These are phyloP conservation scores for Troglohyphantes excavatus DNA, from an alignment of 2,888 invertebrate genomes.

Conservation along the genomic window DNA sequence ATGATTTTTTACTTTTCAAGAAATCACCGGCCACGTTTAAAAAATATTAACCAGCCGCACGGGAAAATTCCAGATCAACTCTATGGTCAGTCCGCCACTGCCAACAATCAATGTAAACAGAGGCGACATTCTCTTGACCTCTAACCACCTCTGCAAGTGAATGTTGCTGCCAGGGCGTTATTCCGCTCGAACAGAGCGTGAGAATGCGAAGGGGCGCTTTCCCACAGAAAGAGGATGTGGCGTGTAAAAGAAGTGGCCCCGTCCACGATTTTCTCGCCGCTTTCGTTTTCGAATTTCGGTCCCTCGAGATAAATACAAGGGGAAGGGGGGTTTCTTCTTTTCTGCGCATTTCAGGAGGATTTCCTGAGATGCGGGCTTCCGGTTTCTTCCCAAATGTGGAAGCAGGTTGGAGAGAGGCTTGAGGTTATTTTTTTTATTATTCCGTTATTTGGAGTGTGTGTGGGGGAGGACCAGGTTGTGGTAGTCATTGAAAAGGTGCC, in stretches of 20 bases:
- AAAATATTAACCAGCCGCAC: too few species aligned
- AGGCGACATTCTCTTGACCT: too few species aligned
- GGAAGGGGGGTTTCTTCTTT: neutral
- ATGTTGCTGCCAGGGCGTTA: too few species aligned
- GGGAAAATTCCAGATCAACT: too few species aligned
- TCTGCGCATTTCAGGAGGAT: neutral
- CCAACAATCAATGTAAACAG: constrained; percentile 32
- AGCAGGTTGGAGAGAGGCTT: neutral
- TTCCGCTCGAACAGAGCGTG: neutral
- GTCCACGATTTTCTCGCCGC: constrained; percentile 20
- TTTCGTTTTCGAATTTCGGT: constrained; percentile 50
- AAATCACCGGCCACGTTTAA: too few species aligned
- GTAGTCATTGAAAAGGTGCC: too few species aligned
- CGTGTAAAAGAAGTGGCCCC: too few species aligned
- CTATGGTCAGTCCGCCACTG: too few species aligned
- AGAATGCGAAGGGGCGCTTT: constrained; percentile 7
- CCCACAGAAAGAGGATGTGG: neutral
- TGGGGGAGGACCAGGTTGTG: constrained; percentile 23
- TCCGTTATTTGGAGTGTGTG: constrained; percentile 1
- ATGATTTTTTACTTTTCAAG: too few species aligned
- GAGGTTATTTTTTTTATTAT: neutral
- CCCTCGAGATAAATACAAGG: neutral
- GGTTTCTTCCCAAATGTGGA: constrained; percentile 4
- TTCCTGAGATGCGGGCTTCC: constrained; percentile 52
- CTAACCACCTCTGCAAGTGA: too few species aligned